A percentile compares a stretch with the other conserved stretches of the same genome.
These are phyloP conservation scores for Protonemura montana DNA, from an alignment of 2,888 invertebrate genomes.

Conservation along the genomic window DNA sequence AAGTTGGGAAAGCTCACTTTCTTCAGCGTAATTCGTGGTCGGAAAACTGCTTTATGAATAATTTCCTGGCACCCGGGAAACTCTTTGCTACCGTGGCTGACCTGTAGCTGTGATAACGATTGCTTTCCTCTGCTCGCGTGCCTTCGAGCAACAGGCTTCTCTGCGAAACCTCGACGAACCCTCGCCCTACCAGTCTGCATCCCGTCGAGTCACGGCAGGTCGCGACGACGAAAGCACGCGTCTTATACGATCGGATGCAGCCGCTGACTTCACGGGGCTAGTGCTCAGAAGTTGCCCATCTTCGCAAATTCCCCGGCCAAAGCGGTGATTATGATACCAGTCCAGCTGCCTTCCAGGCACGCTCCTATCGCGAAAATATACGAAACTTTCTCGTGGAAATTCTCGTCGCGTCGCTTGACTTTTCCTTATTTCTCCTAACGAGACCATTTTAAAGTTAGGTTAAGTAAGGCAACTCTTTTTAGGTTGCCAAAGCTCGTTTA, in stretches of 20 bases:
- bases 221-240: neutral
- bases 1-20: neutral
- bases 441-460: neutral
- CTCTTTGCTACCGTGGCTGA: neutral
- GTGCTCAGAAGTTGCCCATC: neutral
- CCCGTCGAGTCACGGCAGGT: neutral
- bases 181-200: neutral
- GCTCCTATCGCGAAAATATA: neutral
- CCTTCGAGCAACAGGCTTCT: neutral
- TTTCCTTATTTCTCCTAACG: slow-evolving; percentile 7
- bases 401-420: neutral
- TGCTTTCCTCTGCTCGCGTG: neutral
- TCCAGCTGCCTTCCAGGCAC: neutral
- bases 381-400: neutral
- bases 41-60: neutral
- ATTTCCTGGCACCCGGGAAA: neutral
- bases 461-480: neutral
- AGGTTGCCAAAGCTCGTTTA: neutral
- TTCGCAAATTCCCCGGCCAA: neutral
- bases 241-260: neutral
- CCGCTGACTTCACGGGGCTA: too few species aligned
- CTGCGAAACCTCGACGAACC: neutral
- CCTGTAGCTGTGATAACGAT: neutral
- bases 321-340: neutral
- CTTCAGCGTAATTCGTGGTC: neutral